phyloP scores from a whole-genome alignment of 2,888 invertebrate genomes.

The Amiota minor region DNA sequence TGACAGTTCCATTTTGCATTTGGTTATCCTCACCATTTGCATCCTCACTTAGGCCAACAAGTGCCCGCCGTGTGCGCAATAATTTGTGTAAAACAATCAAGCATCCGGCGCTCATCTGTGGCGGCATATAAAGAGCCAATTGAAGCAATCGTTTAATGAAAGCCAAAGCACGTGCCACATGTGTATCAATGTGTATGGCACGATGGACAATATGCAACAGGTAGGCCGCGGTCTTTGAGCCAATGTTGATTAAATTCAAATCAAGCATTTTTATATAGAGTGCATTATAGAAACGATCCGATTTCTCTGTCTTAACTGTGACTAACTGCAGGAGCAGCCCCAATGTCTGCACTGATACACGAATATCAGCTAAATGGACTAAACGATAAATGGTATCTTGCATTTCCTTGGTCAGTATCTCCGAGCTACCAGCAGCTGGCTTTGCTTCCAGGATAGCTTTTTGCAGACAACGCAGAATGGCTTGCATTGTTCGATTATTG shows the following conservation, averaged over 20 bases:
- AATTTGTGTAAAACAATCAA: slow-evolving; percentile 77
- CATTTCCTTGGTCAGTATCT: slow-evolving; percentile 71
- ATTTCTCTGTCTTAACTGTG: slow-evolving; percentile 67
- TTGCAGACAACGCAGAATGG: slow-evolving; percentile 86
- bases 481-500: slow-evolving; percentile 88
- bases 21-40: background rate
- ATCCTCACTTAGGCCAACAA: slow-evolving; percentile 46
- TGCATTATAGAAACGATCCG: slow-evolving; percentile 83
- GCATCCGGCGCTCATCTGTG: slow-evolving; percentile 87
- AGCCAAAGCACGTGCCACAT: slow-evolving; percentile 81
- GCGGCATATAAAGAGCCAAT: slow-evolving; percentile 80
- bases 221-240: slow-evolving; percentile 80
- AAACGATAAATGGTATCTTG: slow-evolving; percentile 84
- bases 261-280: slow-evolving; percentile 91
- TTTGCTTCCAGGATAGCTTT: slow-evolving; percentile 76
- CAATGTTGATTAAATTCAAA: slow-evolving; percentile 78
- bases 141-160: slow-evolving; percentile 89
- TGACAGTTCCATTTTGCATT: slow-evolving; percentile 17
- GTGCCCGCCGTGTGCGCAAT: slow-evolving; percentile 79
- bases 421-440: slow-evolving; percentile 62
- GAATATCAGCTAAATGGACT: slow-evolving; percentile 86
- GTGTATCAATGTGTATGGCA: slow-evolving; percentile 85
- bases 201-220: slow-evolving; percentile 91
- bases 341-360: slow-evolving; percentile 76
- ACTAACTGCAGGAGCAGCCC: slow-evolving; percentile 70